Evolutionary conservation across 92 coral and sea anemone species (phyloP).

Genomic region (Bergia sp.): DNA sequence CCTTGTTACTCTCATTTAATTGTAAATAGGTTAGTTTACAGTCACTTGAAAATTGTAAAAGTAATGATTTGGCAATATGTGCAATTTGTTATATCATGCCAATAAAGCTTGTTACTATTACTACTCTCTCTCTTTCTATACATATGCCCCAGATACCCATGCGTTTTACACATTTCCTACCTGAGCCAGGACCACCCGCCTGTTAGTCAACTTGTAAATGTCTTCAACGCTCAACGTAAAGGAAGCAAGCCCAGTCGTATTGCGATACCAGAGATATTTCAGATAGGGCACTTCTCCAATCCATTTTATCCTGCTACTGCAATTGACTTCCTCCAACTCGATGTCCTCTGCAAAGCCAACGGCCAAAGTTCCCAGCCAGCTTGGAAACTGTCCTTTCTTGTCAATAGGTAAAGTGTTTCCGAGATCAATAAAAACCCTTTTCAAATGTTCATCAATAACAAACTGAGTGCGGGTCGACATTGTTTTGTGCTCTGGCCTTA

Average conservation of each 20-base stretch:
- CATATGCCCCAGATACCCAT: not conserved
- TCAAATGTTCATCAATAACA: slow-evolving; percentile 43
- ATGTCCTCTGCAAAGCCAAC: slow-evolving; percentile 38
- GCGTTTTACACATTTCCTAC: not conserved
- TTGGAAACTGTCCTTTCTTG: slow-evolving; percentile 49
- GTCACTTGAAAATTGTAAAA: too few relatives aligned
- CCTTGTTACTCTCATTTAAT: too few relatives aligned
- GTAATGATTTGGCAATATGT: too few relatives aligned
- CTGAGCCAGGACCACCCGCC: slow-evolving; percentile 66
- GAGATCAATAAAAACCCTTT: slow-evolving; percentile 58
- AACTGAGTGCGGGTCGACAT: slow-evolving; percentile 57
- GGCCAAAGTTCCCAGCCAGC: slow-evolving; percentile 30
- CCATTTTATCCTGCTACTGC: slow-evolving; percentile 61
- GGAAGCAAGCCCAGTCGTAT: slow-evolving; percentile 64
- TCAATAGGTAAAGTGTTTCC: slow-evolving; percentile 68
- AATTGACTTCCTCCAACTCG: slow-evolving; percentile 32
- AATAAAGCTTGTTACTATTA: too few relatives aligned
- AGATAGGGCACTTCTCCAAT: slow-evolving; percentile 54
- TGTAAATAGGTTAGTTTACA: too few relatives aligned
- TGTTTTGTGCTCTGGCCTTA: slow-evolving; percentile 29
- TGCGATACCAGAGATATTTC: slow-evolving; percentile 53
- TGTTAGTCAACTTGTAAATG: slow-evolving; percentile 40
- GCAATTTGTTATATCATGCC: too few relatives aligned
- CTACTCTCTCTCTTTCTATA: too few relatives aligned
- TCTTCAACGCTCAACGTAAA: slow-evolving; percentile 50